Base-by-base conservation (phyloP, 2,797 vertebrate genomes). In the Jordanella pulchra region DNA sequence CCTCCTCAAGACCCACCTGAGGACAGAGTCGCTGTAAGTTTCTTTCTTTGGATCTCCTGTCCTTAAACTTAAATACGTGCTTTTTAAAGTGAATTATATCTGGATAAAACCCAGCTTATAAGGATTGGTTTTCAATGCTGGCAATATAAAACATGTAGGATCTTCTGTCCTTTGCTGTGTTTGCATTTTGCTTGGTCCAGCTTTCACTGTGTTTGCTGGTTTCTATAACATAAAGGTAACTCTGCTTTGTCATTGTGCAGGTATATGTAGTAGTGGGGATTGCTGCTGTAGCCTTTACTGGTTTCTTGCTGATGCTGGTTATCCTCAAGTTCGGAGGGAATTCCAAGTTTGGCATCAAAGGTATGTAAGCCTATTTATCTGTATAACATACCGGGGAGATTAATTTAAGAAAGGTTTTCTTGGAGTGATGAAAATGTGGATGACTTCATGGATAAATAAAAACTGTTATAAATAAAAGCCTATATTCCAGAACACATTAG, bases 271-370 rank as follows among this genome's bases (percentile, higher is more conserved):
- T 99, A 74, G 97, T 99, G 84, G 97, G 97, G 76, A 99, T 98
- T 67, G 96, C 97, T 0, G 97, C 96, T 54, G 93, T 99, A 50
- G 97, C 97, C 58, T 97, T 97, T 89, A 96, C 96, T 44, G 97
- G 97, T 79, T 95, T 99, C 89, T 94, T 99, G 71, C 93, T 98
- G 80, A 97, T 98, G 95, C 89, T 99, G 74, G 95, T 98, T 84
- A 96, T 99, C 87, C 95, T 99, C 85, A 99, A 98, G 90, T 97
- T 98, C 86, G 97, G 97, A 86, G 97, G 96, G 76, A 98, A 98
- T 81, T 99, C 97, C 69, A 99, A 99, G 92, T 99, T 99, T 92
- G 97, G 97, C 89, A 97, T 99, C 94, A 99, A 99, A 98, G 98
- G 98, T 99, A 98, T 96, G 96, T 89, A 77, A 73, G 58, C n/a